phyloP scores from a whole-genome alignment of 2,888 invertebrate species.

The Luperina nickerlii region DNA sequence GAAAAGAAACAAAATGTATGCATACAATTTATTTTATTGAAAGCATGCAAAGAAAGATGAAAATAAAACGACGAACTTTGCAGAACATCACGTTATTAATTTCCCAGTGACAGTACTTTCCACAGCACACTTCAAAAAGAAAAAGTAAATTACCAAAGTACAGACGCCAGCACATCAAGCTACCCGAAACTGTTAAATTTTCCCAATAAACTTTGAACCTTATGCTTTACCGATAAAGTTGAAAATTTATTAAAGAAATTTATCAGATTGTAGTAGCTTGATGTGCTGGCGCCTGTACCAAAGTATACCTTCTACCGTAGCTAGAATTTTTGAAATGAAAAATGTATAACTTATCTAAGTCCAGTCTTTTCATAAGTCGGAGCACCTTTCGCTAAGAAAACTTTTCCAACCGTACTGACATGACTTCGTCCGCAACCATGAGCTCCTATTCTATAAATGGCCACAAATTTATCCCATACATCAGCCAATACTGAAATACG shows the following conservation, averaged over 20 bases:
- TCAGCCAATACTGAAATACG: constrained; percentile 59
- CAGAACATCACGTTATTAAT: constrained; percentile 23
- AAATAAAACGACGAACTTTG: constrained; percentile 11
- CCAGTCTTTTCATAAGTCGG: constrained; percentile 24
- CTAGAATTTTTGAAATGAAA: constrained; percentile 17
- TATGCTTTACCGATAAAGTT: too few species aligned
- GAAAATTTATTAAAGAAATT: too few species aligned
- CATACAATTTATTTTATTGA: not conserved
- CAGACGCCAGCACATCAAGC: too few species aligned
- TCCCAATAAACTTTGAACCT: too few species aligned
- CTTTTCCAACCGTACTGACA: constrained; percentile 36
- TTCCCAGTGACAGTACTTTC: not conserved
- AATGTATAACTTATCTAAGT: constrained; percentile 29
- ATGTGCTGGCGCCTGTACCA: not conserved
- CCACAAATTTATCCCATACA: constrained; percentile 59
- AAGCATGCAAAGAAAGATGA: constrained; percentile 14
- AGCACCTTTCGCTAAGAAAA: constrained; percentile 44
- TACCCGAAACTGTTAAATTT: too few species aligned
- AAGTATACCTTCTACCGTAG: not conserved
- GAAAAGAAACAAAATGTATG: not conserved
- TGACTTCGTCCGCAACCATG: constrained; percentile 21
- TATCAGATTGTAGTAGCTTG: too few species aligned
- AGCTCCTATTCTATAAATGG: constrained; percentile 50
- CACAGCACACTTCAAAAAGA: not conserved
- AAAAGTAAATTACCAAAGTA: constrained; percentile 14